Evolutionary conservation across 2,797 vertebrate species (phyloP).

Genomic region (Podarcis lilfordi): DNA sequence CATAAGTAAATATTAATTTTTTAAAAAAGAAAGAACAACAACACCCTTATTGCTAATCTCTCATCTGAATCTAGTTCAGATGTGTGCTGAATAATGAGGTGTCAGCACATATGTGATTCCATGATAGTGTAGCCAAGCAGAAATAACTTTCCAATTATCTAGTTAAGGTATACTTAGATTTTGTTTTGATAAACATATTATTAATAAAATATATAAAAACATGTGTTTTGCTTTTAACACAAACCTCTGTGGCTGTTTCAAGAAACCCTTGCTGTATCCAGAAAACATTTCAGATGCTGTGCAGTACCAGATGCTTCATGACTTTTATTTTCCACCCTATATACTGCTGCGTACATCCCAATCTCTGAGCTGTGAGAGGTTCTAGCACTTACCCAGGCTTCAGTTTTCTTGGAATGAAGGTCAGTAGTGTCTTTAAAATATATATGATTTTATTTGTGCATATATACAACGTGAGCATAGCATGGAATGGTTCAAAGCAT

Average conservation of each 20-base stretch:
- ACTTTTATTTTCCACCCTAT: neutral
- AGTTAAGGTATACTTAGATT: neutral
- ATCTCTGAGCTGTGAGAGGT: no score
- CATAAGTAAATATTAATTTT: slow-evolving; percentile 40
- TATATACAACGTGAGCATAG: no score
- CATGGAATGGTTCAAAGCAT: no score
- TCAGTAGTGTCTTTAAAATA: no score
- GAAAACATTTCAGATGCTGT: neutral
- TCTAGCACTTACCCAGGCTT: no score
- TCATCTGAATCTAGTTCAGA: slow-evolving; percentile 17
- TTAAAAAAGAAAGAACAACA: neutral
- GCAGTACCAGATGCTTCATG: neutral
- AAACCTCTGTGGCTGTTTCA: neutral
- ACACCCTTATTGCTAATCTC: slow-evolving; percentile 15
- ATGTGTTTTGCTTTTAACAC: neutral
- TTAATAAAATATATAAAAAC: slow-evolving; percentile 23
- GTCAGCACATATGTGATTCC: slow-evolving; percentile 19
- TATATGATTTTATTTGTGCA: no score
- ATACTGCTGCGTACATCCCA: no score
- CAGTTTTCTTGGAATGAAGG: no score
- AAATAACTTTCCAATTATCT: slow-evolving; percentile 33
- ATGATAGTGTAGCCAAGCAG: slow-evolving; percentile 32
- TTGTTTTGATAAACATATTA: neutral
- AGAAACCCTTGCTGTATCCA: neutral
- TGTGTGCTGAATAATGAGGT: slow-evolving; percentile 19